phyloP scores from a whole-genome alignment of 2,888 invertebrate species.

The Acronicta psi region DNA sequence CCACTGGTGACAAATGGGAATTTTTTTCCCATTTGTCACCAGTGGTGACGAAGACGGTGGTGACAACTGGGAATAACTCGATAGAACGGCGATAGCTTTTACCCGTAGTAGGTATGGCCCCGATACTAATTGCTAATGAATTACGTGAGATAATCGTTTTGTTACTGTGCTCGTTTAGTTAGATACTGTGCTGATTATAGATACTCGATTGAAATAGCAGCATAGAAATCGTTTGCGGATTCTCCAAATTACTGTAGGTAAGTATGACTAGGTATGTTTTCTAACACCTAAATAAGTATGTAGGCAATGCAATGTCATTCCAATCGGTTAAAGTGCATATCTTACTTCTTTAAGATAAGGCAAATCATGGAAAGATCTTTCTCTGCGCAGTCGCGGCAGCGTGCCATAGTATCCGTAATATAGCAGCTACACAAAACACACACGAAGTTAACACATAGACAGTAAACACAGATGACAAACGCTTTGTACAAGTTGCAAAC shows the following conservation, averaged over 20 bases:
- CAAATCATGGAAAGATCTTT: constrained; percentile 94
- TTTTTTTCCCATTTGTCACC: too few relatives aligned
- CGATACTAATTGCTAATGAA: constrained; percentile 5
- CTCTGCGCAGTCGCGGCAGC: constrained; percentile 92
- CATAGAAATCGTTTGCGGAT: constrained; percentile 4
- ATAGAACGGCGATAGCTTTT: not conserved
- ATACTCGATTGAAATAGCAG: constrained; percentile 10
- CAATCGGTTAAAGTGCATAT: constrained; percentile 64
- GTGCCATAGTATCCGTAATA: constrained; percentile 92
- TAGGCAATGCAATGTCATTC: constrained; percentile 66
- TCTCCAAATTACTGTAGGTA: constrained; percentile 18
- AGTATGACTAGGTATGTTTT: constrained; percentile 24
- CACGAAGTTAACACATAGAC: constrained; percentile 41
- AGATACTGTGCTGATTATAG: constrained; percentile 37
- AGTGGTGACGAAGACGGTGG: too few relatives aligned
- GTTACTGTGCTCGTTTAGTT: constrained; percentile 20
- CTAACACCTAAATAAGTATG: constrained; percentile 46
- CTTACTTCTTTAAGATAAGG: constrained; percentile 94
- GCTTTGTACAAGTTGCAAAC: constrained; percentile 42
- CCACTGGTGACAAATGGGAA: too few relatives aligned
- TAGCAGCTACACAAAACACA: constrained; percentile 90
- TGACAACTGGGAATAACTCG: too few relatives aligned
- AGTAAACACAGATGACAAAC: constrained; percentile 37
- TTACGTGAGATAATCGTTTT: constrained; percentile 18
- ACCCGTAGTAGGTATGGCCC: not conserved